Evolutionary conservation across 2,113 vertebrate species (phyloP).

Genomic region (Notarius quadriscutis): DNA sequence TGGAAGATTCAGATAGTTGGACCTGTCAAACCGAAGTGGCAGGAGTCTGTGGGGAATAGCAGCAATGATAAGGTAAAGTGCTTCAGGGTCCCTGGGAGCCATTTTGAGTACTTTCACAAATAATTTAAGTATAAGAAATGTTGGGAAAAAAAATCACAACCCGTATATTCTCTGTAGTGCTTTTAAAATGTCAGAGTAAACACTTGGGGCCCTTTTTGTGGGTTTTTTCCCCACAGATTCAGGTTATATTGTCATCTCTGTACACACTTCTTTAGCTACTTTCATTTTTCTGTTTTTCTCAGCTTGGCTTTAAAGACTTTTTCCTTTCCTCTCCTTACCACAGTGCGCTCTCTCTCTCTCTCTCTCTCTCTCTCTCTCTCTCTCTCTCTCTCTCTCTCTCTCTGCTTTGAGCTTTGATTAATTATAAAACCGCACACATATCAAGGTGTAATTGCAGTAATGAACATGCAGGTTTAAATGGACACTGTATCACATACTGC

Average conservation of each 20-base stretch:
- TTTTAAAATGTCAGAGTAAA: constrained; percentile 48
- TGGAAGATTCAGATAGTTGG: constrained; percentile 34
- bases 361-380: too few relatives aligned
- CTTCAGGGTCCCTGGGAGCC: constrained; percentile 46
- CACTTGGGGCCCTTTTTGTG: constrained; percentile 8
- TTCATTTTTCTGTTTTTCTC: not conserved
- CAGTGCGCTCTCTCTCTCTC: not conserved
- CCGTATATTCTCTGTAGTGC: constrained; percentile 42
- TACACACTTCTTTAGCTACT: not conserved
- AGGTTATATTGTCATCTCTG: not conserved
- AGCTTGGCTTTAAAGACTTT: not conserved
- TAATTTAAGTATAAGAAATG: constrained; percentile 50
- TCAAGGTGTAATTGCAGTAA: not conserved
- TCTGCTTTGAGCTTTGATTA: not conserved
- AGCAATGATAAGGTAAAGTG: constrained; percentile 48
- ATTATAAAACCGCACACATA: not conserved
- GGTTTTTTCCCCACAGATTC: not conserved
- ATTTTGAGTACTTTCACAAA: constrained; percentile 47
- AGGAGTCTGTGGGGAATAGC: constrained; percentile 45
- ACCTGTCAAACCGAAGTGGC: constrained; percentile 37
- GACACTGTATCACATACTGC: not conserved
- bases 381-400: too few relatives aligned
- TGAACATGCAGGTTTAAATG: not conserved
- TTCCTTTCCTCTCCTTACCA: too few relatives aligned
- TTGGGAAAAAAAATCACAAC: constrained; percentile 42